Conservation (phyloP, 2,888 invertebrate species). For the Nymphalis polychloros region DNA sequence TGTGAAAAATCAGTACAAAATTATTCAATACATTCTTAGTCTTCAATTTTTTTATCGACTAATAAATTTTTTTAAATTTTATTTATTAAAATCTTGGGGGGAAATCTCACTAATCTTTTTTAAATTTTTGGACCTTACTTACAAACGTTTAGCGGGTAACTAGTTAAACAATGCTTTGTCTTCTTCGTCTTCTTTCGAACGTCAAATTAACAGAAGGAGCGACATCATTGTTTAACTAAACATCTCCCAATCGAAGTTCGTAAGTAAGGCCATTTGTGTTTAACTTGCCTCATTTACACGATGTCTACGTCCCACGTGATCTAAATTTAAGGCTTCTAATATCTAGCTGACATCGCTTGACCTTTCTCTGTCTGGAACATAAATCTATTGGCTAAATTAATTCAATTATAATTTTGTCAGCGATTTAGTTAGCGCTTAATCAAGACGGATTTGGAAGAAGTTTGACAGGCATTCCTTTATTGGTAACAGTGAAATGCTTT, state of each 20-base stretch:
- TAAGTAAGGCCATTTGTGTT: not conserved
- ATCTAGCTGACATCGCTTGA: slow-evolving; percentile 24
- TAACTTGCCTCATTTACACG: not conserved
- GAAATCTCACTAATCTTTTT: too few relatives aligned
- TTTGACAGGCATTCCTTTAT: not conserved
- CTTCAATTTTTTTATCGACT: too few relatives aligned
- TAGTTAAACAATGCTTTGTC: too few relatives aligned
- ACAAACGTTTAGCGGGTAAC: too few relatives aligned
- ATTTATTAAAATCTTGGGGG: too few relatives aligned
- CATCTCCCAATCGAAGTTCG: too few relatives aligned
- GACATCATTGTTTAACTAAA: not conserved
- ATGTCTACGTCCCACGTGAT: slow-evolving; percentile 12
- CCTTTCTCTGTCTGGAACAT: slow-evolving; percentile 26
- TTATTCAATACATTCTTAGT: too few relatives aligned
- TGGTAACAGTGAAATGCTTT: not conserved
- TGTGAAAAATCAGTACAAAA: too few relatives aligned
- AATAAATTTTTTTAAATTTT: too few relatives aligned
- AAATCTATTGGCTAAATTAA: slow-evolving; percentile 24
- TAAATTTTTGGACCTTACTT: too few relatives aligned
- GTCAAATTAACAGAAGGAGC: too few relatives aligned
- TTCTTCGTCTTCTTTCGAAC: too few relatives aligned
- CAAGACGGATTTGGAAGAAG: not conserved
- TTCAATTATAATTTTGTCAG: slow-evolving; percentile 13
- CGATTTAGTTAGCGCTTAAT: not conserved
- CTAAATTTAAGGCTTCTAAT: slow-evolving; percentile 35